These are phyloP conservation scores for Diaperis boleti DNA, from an alignment of 2,888 invertebrate species.

Conservation along the genomic window DNA sequence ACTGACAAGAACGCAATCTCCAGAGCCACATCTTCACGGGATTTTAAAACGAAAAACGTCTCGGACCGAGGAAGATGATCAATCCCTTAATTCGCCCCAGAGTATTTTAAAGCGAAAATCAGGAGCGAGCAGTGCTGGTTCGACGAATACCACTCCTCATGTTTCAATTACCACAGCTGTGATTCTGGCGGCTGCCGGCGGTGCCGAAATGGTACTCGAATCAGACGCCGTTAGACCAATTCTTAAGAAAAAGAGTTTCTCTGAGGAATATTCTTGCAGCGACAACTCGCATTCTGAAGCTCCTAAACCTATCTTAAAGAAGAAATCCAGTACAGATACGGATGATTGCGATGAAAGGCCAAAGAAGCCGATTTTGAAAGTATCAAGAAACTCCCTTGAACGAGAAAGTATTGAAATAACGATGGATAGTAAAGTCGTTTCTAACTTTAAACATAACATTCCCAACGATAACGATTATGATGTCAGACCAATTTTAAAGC, in stretches of 20 bases:
- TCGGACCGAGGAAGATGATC: conserved; percentile 73
- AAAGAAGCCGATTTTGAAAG: conserved; percentile 82
- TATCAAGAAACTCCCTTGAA: conserved; percentile 70
- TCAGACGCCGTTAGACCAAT: conserved; percentile 75
- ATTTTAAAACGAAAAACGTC: conserved; percentile 80
- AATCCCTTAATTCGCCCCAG: conserved; percentile 76
- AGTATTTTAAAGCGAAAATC: conserved; percentile 85
- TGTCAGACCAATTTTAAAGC: conserved; percentile 76
- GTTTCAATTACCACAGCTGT: conserved; percentile 79
- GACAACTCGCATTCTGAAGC: conserved; percentile 63
- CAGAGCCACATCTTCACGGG: conserved; percentile 74
- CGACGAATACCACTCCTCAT: conserved; percentile 74
- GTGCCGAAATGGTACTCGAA: conserved; percentile 67
- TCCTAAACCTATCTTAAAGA: conserved; percentile 86
- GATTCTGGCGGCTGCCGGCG: conserved; percentile 74
- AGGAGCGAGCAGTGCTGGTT: conserved; percentile 71
- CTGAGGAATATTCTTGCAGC: conserved; percentile 74
- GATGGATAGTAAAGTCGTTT: conserved; percentile 39
- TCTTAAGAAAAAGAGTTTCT: conserved; percentile 84
- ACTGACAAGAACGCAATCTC: conserved; percentile 73
- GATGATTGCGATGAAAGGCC: conserved; percentile 81
- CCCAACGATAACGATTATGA: conserved; percentile 71
- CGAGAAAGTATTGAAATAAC: conserved; percentile 41
- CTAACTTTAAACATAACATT: conserved; percentile 50
- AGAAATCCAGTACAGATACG: conserved; percentile 83